Evolutionary conservation across 2,113 vertebrate genomes (phyloP).

Genomic region (Ascaphus truei): DNA sequence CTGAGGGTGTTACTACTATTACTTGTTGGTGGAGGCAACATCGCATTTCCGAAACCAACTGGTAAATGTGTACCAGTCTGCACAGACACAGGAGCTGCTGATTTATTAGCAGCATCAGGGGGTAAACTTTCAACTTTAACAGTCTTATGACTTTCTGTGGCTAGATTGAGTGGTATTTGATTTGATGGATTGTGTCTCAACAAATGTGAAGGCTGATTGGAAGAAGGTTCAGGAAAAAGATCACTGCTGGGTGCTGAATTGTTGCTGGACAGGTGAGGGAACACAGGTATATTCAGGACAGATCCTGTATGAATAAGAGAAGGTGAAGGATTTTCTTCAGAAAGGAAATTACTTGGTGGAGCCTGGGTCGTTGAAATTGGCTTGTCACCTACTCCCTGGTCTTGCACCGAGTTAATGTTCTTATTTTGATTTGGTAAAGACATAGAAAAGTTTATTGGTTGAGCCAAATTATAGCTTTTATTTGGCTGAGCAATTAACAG

Average conservation of each 20-base stretch:
- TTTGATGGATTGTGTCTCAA: slow-evolving; percentile 41
- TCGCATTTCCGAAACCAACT: neutral
- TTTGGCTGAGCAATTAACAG: slow-evolving; percentile 84
- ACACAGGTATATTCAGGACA: slow-evolving; percentile 42
- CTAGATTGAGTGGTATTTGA: slow-evolving; percentile 65
- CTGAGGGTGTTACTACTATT: slow-evolving; percentile 4
- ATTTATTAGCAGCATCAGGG: slow-evolving; percentile 47
- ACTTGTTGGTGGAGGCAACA: slow-evolving; percentile 13
- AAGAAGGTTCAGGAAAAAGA: slow-evolving; percentile 47
- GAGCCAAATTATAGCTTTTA: slow-evolving; percentile 74
- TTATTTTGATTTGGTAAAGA: slow-evolving; percentile 54
- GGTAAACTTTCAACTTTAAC: slow-evolving; percentile 42
- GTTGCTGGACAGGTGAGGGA: slow-evolving; percentile 54
- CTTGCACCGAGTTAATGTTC: slow-evolving; percentile 58
- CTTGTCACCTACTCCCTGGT: slow-evolving; percentile 44
- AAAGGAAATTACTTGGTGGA: slow-evolving; percentile 32
- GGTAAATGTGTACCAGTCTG: slow-evolving; percentile 20
- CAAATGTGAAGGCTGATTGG: slow-evolving; percentile 42
- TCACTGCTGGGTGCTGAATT: slow-evolving; percentile 45
- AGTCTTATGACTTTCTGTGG: slow-evolving; percentile 58
- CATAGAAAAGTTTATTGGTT: slow-evolving; percentile 56
- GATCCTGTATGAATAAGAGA: slow-evolving; percentile 43
- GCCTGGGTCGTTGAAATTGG: slow-evolving; percentile 39
- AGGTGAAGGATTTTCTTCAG: slow-evolving; percentile 41
- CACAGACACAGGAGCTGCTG: slow-evolving; percentile 15